Evolutionary conservation across 2,113 vertebrate genomes (phyloP).

Genomic region (Psettodes erumei): DNA sequence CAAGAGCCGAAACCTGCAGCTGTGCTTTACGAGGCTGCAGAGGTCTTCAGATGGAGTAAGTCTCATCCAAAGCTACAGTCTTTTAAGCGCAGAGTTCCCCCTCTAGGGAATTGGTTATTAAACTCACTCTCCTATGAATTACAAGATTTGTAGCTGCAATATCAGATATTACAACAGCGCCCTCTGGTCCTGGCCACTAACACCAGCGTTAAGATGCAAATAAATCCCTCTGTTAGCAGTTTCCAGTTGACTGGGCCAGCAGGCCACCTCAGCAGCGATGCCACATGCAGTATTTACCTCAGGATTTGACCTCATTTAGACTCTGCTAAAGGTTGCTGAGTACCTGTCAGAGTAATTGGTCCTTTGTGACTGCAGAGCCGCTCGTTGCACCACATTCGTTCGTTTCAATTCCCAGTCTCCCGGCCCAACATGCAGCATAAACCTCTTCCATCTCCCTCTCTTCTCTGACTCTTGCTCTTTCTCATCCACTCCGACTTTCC

Average conservation of each 20-base stretch:
- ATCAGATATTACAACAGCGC: background rate
- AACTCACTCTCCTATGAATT: background rate
- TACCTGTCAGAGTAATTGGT: conserved; percentile 66
- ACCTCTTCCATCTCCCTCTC: conserved; percentile 8
- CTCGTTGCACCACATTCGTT: conserved; percentile 14
- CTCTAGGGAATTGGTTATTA: background rate
- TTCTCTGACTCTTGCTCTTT: conserved; percentile 6
- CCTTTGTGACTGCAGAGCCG: conserved; percentile 31
- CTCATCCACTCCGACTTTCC: conserved; percentile 1
- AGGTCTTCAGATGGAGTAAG: no score
- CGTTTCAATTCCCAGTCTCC: conserved; percentile 40
- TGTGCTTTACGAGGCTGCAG: no score
- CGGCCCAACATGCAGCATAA: conserved; percentile 11
- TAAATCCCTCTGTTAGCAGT: conserved; percentile 12
- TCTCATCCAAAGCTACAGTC: no score
- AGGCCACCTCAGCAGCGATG: conserved; percentile 19
- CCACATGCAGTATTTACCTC: conserved; percentile 55
- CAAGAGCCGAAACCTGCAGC: no score
- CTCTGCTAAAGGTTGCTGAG: conserved; percentile 60
- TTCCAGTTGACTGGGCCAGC: conserved; percentile 6
- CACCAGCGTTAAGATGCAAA: conserved; percentile 23
- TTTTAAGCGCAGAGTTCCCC: background rate
- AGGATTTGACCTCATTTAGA: conserved; percentile 52
- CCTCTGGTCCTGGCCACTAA: background rate
- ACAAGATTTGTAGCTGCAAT: conserved; percentile 2